Evolutionary conservation across 2,797 vertebrate genomes (phyloP).

Genomic region (Brachyalestes nurse): DNA sequence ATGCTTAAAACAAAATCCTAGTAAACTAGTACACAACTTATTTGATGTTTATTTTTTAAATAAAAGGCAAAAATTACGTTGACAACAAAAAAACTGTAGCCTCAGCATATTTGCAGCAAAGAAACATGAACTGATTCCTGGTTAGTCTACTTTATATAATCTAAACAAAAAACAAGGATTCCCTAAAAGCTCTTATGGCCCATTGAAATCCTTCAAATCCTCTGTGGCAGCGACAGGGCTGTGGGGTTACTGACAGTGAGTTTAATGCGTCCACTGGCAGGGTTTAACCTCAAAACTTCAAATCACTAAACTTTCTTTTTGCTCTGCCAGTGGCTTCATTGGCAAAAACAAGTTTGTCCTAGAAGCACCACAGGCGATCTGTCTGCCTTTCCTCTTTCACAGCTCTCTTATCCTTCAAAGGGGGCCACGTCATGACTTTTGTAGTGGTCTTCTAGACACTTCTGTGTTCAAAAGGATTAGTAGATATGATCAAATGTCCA

Average conservation of each 20-base stretch:
- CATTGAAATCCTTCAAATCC: not conserved
- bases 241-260: not conserved
- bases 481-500: too few species aligned
- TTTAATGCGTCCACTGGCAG: slow-evolving; percentile 6
- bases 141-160: not conserved
- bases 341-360: not conserved
- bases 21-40: not conserved
- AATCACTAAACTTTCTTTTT: not conserved
- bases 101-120: not conserved
- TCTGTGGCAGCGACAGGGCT: not conserved
- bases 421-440: not conserved
- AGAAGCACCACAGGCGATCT: not conserved
- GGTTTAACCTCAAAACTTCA: not conserved
- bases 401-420: not conserved
- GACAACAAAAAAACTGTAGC: not conserved
- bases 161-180: not conserved
- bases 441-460: not conserved
- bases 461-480: not conserved
- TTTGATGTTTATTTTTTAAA: not conserved
- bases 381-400: not conserved
- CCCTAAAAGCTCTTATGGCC: slow-evolving; percentile 3
- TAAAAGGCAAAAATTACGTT: not conserved
- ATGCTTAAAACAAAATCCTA: not conserved
- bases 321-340: not conserved
- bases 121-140: not conserved